Evolutionary conservation across 2,113 vertebrate species (phyloP).

Genomic region (Anguilla rostrata): DNA sequence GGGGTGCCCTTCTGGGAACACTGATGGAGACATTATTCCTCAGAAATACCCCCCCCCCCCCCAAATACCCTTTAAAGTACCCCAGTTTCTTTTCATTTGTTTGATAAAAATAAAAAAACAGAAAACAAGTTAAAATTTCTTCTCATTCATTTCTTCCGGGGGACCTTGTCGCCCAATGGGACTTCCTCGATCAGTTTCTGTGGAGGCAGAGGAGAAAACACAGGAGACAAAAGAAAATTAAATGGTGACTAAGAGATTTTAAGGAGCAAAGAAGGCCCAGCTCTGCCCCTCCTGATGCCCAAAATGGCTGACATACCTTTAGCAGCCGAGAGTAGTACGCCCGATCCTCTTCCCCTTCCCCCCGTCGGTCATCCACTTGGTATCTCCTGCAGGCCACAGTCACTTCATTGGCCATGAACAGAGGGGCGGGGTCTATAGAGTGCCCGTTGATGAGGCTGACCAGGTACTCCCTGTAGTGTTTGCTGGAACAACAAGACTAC

Average conservation of each 20-base stretch:
- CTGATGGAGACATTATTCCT: too few species aligned
- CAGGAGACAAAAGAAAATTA: neutral
- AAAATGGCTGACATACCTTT: conserved; percentile 43
- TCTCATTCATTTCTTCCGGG: conserved; percentile 69
- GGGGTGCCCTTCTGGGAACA: too few species aligned
- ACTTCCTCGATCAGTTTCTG: conserved; percentile 81
- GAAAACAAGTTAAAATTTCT: neutral
- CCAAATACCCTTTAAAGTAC: too few species aligned
- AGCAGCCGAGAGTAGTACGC: conserved; percentile 65
- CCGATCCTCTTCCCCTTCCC: conserved; percentile 64
- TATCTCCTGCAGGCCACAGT: conserved; percentile 73
- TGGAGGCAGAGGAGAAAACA: conserved; percentile 39
- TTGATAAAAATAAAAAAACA: neutral
- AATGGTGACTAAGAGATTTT: neutral
- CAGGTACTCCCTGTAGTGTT: conserved; percentile 84
- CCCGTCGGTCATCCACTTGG: conserved; percentile 60
- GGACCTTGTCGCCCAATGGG: conserved; percentile 77
- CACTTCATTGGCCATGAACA: conserved; percentile 73
- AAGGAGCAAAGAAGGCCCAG: neutral
- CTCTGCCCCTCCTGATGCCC: neutral
- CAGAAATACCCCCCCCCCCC: too few species aligned
- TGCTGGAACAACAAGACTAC: conserved; percentile 55
- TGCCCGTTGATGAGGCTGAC: conserved; percentile 83
- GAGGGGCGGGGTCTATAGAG: conserved; percentile 75
- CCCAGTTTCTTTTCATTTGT: neutral